These are phyloP conservation scores for Chitala chitala DNA, from an alignment of 2,113 vertebrate species.

Conservation along the genomic window DNA sequence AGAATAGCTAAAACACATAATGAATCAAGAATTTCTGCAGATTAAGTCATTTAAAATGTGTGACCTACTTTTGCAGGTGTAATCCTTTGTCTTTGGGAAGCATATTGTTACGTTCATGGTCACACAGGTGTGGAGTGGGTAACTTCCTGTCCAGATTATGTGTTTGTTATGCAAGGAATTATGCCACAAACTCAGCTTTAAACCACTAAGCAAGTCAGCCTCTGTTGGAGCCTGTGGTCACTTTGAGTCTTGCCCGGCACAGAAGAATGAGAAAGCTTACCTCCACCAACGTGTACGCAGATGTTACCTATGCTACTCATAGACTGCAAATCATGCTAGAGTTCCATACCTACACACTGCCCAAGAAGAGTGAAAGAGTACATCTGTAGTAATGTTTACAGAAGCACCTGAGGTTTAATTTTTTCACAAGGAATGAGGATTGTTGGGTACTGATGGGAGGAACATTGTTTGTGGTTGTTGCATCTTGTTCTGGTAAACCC, in stretches of 20 bases:
- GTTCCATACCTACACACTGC: too few relatives aligned
- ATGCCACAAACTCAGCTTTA: constrained; percentile 88
- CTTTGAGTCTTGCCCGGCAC: constrained; percentile 90
- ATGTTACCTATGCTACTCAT: background rate
- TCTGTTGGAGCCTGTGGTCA: constrained; percentile 88
- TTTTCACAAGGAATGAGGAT: background rate
- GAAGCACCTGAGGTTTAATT: background rate
- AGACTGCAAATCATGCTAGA: background rate
- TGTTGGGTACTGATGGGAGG: constrained; percentile 51
- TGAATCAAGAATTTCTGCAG: too few relatives aligned
- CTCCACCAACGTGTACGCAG: constrained; percentile 85
- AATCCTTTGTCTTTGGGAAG: background rate
- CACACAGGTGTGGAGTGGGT: background rate
- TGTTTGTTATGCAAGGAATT: constrained; percentile 66
- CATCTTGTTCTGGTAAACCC: constrained; percentile 33
- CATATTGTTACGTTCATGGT: background rate
- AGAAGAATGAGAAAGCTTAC: constrained; percentile 96
- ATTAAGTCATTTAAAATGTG: too few relatives aligned
- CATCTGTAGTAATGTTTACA: background rate
- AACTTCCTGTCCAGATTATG: constrained; percentile 16
- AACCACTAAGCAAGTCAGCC: constrained; percentile 90
- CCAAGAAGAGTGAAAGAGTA: background rate
- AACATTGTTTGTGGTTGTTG: constrained; percentile 43
- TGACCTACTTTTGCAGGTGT: too few relatives aligned
- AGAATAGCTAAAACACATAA: too few relatives aligned